These are phyloP conservation scores for Takifugu ocellatus DNA, from an alignment of 2,797 vertebrate species.

Conservation along the genomic window DNA sequence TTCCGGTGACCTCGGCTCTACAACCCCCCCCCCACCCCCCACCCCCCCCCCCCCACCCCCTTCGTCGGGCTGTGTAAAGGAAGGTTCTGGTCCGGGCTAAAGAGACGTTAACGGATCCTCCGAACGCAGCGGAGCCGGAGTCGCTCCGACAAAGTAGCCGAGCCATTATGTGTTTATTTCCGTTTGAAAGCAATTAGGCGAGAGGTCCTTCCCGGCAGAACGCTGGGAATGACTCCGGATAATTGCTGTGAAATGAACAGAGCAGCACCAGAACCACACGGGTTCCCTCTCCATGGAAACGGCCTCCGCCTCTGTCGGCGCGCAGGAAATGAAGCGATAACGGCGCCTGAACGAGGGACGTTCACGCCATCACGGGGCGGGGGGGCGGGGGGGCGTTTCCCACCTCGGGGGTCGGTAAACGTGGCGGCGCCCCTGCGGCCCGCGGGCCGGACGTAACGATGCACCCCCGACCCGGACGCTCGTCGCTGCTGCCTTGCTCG, in stretches of 20 bases:
- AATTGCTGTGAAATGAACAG: slow-evolving; percentile 78
- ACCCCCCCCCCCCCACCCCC: too few relatives aligned
- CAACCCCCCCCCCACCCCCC: too few relatives aligned
- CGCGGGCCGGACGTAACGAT: slow-evolving; percentile 9
- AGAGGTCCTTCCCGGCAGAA: slow-evolving; percentile 67
- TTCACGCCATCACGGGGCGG: slow-evolving; percentile 56
- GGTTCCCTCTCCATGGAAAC: slow-evolving; percentile 73
- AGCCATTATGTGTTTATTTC: slow-evolving; percentile 76
- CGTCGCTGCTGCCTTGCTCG: slow-evolving; percentile 56
- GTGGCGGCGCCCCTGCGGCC: slow-evolving; percentile 32
- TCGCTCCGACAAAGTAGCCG: slow-evolving; percentile 67
- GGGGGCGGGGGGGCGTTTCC: slow-evolving; percentile 47
- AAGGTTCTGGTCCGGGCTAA: too few relatives aligned
- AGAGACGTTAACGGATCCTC: too few relatives aligned
- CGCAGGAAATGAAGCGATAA: slow-evolving; percentile 72
- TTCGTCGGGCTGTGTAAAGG: not conserved
- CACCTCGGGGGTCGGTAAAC: slow-evolving; percentile 63
- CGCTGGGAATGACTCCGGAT: slow-evolving; percentile 66
- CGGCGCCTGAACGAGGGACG: slow-evolving; percentile 68
- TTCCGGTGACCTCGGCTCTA: not conserved
- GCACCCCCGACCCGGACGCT: not conserved
- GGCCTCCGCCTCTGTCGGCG: slow-evolving; percentile 70
- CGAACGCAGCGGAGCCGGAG: too few relatives aligned
- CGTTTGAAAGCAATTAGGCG: slow-evolving; percentile 75
- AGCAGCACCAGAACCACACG: slow-evolving; percentile 59